Evolutionary conservation across 23 tunicate genomes (phyloP).

Genomic region (Ciona savignyi): DNA sequence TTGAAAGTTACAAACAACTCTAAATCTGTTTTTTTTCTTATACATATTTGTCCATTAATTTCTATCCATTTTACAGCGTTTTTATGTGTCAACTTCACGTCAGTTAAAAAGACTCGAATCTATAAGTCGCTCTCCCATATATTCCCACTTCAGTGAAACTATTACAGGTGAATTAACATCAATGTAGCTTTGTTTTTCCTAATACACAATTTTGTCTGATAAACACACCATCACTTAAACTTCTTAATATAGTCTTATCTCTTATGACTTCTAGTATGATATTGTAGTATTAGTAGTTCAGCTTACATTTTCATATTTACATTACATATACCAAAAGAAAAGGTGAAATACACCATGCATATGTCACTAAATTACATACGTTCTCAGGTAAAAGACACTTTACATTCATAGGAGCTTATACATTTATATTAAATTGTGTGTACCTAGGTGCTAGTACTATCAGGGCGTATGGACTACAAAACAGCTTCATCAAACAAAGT

Average conservation of each 20-base stretch:
- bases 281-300: too few species aligned
- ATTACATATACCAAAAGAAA: neutral
- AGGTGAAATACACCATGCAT: too few species aligned
- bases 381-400: too few species aligned
- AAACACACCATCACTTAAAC: too few species aligned
- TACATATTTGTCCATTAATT: neutral
- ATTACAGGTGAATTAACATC: constrained; percentile 16
- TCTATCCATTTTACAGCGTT: constrained; percentile 15
- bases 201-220: neutral
- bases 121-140: constrained; percentile 52
- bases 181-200: neutral
- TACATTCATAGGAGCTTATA: too few species aligned
- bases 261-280: too few species aligned
- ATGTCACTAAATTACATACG: too few species aligned
- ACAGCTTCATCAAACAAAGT: constrained; percentile 65
- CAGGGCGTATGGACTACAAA: constrained; percentile 74
- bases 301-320: neutral
- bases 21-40: too few species aligned
- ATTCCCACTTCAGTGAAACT: constrained; percentile 47
- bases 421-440: too few species aligned
- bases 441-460: constrained; percentile 71
- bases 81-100: constrained; percentile 51
- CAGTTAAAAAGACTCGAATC: constrained; percentile 62
- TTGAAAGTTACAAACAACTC: too few species aligned
- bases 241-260: too few species aligned